These are phyloP conservation scores for Plodia interpunctella DNA, from an alignment of 1,140 invertebrate genomes.

Conservation along the genomic window DNA sequence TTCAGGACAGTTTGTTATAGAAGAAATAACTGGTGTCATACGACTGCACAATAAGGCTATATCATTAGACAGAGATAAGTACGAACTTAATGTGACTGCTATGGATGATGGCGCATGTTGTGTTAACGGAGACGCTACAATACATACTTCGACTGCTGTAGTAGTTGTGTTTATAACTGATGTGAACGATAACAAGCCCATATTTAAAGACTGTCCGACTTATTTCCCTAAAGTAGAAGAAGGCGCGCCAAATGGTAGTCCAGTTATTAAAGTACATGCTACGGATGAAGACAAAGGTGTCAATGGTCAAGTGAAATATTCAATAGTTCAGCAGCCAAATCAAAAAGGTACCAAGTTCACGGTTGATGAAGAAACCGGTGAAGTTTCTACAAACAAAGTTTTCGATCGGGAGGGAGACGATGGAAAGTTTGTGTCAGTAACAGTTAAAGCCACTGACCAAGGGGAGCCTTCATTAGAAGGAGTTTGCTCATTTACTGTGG, in stretches of 20 bases:
- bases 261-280: constrained; percentile 95
- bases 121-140: constrained; percentile 88
- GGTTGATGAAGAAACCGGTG: constrained; percentile 95
- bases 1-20: constrained; percentile 95
- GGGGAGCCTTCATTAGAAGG: constrained; percentile 96
- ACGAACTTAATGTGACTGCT: constrained; percentile 95
- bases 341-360: constrained; percentile 97
- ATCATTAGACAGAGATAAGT: constrained; percentile 91
- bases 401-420: constrained; percentile 97
- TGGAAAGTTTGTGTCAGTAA: constrained; percentile 96
- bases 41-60: constrained; percentile 91
- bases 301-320: constrained; percentile 95
- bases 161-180: constrained; percentile 98
- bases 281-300: constrained; percentile 96
- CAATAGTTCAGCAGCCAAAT: constrained; percentile 96
- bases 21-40: constrained; percentile 96
- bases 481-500: constrained; percentile 96
- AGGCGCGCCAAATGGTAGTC: constrained; percentile 93
- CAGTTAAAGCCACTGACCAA: constrained; percentile 96
- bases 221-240: constrained; percentile 96
- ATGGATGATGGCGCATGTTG: constrained; percentile 96
- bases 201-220: constrained; percentile 94
- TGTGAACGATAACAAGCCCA: constrained; percentile 96
- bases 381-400: constrained; percentile 96
- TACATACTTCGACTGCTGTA: constrained; percentile 95